Evolutionary conservation across 2,113 vertebrate species (phyloP), one percentile per base, ranked within the genome.

Genomic region (Microcebus tavaratra): DNA sequence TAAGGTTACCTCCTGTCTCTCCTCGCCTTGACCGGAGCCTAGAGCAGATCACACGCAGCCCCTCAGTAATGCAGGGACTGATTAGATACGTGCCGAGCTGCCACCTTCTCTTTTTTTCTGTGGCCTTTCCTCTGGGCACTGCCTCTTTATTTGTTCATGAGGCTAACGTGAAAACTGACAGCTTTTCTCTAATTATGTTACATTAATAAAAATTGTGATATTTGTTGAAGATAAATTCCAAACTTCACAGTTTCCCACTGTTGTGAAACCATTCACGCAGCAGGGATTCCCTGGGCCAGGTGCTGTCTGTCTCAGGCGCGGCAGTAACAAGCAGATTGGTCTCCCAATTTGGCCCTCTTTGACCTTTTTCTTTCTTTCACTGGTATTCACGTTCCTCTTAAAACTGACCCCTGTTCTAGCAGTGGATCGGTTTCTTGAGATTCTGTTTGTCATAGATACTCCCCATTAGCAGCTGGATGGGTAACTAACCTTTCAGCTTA

Each of bases 71-170:
- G 13, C 4, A 50, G 34, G 65, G n/a, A 14, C 65, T 59, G 14
- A 34, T 25, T 1, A 42, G 59, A 48, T 18, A 25, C 9, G 5
- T 34, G 34, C n/a, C 36, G 5, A 34, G 10, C 29, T 36, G 8
- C 68, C 36, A 6, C 67, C 67, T 48, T 94, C 36, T 59, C 21
- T 31, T 61, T 63, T 63, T 83, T 76, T 42, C 42, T 93, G 21
- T 61, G 67, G 14, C 48, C 31, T 78, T 89, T 55, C 31, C 79
- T 89, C 39, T 92, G 36, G 82, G 65, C 0, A 13, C 2, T 70
- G 36, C 15, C 36, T 94, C 68, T 90, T 63, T 76, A 36, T 67
- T 80, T 90, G 84, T 82, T 82, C 61, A 93, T 45, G 23, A 95
- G 39, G 8, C 53, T 36, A 3, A 73, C 11, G 31, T 91, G 5